Base-by-base conservation (phyloP, 23 tunicate species). In the Clavelina lepadiformis region DNA sequence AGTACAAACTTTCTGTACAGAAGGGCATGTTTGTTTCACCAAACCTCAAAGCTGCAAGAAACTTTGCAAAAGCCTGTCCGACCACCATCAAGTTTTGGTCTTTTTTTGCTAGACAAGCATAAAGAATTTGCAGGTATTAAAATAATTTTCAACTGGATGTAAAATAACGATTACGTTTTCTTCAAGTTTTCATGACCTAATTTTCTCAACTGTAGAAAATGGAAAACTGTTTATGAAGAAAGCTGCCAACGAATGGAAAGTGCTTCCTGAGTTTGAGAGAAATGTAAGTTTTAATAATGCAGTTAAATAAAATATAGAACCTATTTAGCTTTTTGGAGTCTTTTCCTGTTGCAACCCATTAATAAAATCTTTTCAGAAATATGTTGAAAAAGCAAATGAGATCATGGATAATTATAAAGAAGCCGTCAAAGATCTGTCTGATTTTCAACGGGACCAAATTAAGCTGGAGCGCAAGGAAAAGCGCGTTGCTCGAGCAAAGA, bases 191-290 rank as follows among this genome's bases (percentile, higher is more conserved):
- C n/a, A n/a, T n/a, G n/a, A n/a, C n/a, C n/a, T n/a, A n/a, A n/a
- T n/a, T n/a, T n/a, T n/a, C n/a, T n/a, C n/a, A n/a, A n/a, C n/a
- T n/a, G n/a, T n/a, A n/a, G n/a, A n/a, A n/a, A n/a, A n/a, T n/a
- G n/a, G n/a, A n/a, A n/a, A n/a, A n/a, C n/a, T n/a, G n/a, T 66
- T 45, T 25, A 8, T 66, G 15, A 46, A 46, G 11, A 3, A 25
- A 28, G 72, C 36, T 46, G 72, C 72, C 4, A 20, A 20, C 5
- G 72, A 66, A 26, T 66, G 72, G 72, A 66, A 46, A 27, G 34
- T 28, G 3, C 47, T 66, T 19, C 34, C 56, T 3, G 33, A 8
- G 11, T 21, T 36, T 45, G 56, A 46, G 27, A 66, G 47, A 66
- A 5, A 66, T 18, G 72, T 46, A 46, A 11, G 68, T 26, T 58